phyloP scores from a whole-genome alignment of 1,140 invertebrate genomes.

The Bradynema listronoti region DNA sequence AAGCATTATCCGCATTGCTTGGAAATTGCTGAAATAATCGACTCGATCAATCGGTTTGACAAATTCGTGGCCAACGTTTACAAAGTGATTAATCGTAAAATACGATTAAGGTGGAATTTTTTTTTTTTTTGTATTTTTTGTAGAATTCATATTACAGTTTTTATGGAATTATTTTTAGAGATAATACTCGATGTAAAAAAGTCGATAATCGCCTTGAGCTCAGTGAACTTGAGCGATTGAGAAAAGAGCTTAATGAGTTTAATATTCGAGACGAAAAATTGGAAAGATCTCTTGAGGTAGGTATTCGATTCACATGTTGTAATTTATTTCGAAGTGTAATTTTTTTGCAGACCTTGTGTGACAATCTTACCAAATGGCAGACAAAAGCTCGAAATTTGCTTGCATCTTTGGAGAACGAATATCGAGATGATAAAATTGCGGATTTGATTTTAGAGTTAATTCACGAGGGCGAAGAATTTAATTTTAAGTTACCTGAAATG shows the following conservation, averaged over 20 bases:
- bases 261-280: conserved; percentile 25
- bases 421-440: background rate
- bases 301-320: background rate
- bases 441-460: conserved; percentile 11
- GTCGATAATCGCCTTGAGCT: conserved; percentile 31
- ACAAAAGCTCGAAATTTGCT: background rate
- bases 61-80: background rate
- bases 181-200: conserved; percentile 37
- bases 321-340: background rate
- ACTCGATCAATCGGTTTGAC: conserved; percentile 18
- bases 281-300: conserved; percentile 13
- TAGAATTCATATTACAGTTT: background rate
- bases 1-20: conserved; percentile 29
- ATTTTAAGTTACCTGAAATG: conserved; percentile 5
- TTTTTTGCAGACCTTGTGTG: conserved; percentile 24
- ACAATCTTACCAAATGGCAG: conserved; percentile 21
- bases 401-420: background rate
- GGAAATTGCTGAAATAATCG: conserved; percentile 20
- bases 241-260: conserved; percentile 26
- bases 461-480: conserved; percentile 15
- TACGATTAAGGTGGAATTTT: conserved; percentile 25
- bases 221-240: conserved; percentile 18
- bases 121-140: conserved; percentile 9
- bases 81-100: conserved; percentile 25
- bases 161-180: conserved; percentile 17